Conservation (phyloP, 1,140 invertebrate genomes). For the Trinorchestia longiramus region DNA sequence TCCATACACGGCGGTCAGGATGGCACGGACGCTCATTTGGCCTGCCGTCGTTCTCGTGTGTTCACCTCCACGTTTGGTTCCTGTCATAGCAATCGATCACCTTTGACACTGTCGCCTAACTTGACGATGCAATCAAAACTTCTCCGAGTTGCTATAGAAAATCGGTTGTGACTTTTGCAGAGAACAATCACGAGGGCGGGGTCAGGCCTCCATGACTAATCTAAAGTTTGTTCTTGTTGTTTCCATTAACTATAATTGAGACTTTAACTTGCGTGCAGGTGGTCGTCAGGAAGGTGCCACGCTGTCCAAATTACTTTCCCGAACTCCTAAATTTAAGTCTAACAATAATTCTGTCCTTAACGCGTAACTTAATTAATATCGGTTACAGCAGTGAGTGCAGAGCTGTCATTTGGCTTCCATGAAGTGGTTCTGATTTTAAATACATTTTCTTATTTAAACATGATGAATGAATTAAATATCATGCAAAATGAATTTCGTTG, state of each 20-base stretch:
- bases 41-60: not conserved
- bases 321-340: not conserved
- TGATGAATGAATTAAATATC: no score
- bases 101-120: conserved; percentile 23
- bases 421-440: not conserved
- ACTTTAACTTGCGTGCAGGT: not conserved
- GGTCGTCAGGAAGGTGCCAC: not conserved
- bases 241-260: conserved; percentile 51
- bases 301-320: conserved; percentile 20
- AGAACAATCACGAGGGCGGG: conserved; percentile 48
- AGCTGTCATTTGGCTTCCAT: not conserved
- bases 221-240: conserved; percentile 52
- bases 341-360: not conserved
- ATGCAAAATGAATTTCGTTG: no score
- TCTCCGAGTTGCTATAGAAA: conserved; percentile 43
- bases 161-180: conserved; percentile 47
- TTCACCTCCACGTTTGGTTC: not conserved
- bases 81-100: conserved; percentile 12
- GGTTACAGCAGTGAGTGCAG: not conserved
- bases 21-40: not conserved
- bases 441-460: not conserved
- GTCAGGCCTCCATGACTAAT: conserved; percentile 40
- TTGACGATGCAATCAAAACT: conserved; percentile 48
- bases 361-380: not conserved
- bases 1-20: not conserved